These are phyloP conservation scores for Rhabdophis nuchalis DNA, from an alignment of 2,797 vertebrate species.

Conservation along the genomic window DNA sequence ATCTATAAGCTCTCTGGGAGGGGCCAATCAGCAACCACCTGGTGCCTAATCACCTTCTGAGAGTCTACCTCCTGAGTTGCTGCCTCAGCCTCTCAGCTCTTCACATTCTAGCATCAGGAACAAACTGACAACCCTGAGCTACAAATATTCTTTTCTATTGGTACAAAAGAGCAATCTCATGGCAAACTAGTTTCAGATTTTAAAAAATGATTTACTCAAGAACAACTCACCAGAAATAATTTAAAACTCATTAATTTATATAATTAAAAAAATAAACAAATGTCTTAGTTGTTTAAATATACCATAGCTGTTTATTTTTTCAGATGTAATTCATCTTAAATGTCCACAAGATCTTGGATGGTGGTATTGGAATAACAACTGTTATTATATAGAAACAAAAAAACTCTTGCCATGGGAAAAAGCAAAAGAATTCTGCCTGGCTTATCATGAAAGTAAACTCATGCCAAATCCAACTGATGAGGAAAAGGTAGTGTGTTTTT, in stretches of 20 bases:
- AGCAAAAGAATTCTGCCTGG: constrained; percentile 21
- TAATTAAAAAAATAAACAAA: neutral
- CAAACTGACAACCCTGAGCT: neutral
- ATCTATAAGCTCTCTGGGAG: too few relatives aligned
- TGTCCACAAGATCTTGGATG: constrained; percentile 35
- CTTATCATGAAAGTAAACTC: constrained; percentile 17
- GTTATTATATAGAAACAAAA: constrained; percentile 30
- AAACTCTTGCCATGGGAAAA: neutral
- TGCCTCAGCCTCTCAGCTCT: too few relatives aligned
- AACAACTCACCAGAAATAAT: neutral
- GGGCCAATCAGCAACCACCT: too few relatives aligned
- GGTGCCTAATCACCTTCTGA: too few relatives aligned
- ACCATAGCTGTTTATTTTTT: neutral
- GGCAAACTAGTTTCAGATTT: neutral
- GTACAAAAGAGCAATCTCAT: neutral
- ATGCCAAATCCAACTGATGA: neutral
- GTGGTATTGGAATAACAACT: constrained; percentile 38
- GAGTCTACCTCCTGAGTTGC: too few relatives aligned
- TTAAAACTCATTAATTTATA: neutral
- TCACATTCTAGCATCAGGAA: too few relatives aligned
- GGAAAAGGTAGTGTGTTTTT: constrained; percentile 24
- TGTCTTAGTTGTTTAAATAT: neutral
- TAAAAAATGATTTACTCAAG: neutral
- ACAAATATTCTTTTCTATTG: neutral
- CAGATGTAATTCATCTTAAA: constrained; percentile 28